These are phyloP conservation scores for Hemiscyllium ocellatum DNA, from an alignment of 2,113 vertebrate species.

Conservation along the genomic window DNA sequence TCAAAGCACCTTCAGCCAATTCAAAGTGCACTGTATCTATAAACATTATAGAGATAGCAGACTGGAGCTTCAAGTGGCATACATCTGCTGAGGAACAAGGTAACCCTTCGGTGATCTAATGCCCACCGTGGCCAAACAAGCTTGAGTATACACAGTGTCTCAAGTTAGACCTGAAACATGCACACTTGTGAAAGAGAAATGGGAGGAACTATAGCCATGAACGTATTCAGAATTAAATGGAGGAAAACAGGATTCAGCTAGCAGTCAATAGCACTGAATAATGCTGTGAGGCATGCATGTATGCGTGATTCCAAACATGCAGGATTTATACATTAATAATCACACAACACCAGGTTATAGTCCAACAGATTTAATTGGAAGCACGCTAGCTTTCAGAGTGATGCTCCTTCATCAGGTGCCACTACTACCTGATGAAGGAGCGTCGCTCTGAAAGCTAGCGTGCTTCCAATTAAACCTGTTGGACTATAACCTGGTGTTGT, in stretches of 20 bases:
- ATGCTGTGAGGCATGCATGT: too few relatives aligned
- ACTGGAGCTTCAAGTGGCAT: background rate
- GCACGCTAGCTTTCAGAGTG: too few relatives aligned
- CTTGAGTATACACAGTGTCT: background rate
- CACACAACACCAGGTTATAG: too few relatives aligned
- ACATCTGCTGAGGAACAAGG: background rate
- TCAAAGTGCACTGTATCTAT: background rate
- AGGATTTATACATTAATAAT: too few relatives aligned
- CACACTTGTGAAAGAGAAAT: background rate
- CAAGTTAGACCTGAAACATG: background rate
- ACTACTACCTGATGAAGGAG: too few relatives aligned
- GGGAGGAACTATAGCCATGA: background rate
- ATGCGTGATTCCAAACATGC: too few relatives aligned
- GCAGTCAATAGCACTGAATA: too few relatives aligned
- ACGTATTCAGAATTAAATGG: background rate
- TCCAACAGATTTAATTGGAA: too few relatives aligned
- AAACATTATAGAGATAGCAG: background rate
- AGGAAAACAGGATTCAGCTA: background rate
- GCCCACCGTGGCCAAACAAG: background rate
- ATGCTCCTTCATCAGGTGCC: too few relatives aligned
- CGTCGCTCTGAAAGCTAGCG: too few relatives aligned
- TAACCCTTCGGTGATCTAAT: background rate
- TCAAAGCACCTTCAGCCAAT: background rate
- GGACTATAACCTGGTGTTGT: too few relatives aligned
- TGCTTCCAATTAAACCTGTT: too few relatives aligned